phyloP scores from a whole-genome alignment of 2,797 vertebrate species.

The Perodicticus potto region DNA sequence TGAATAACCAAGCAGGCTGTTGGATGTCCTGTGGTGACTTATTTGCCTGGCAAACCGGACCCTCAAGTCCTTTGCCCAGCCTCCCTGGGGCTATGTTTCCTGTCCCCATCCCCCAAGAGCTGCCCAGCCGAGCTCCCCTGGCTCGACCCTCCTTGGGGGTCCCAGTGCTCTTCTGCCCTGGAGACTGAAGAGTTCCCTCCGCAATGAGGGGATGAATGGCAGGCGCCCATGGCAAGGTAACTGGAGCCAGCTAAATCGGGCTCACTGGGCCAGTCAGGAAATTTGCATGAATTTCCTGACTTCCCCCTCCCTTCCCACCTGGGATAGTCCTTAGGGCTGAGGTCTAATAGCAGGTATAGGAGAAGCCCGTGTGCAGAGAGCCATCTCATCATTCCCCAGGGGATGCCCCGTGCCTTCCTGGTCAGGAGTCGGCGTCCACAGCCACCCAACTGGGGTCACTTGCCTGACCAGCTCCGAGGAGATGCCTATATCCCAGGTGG shows the following conservation, averaged over 20 bases:
- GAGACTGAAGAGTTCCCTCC: background rate
- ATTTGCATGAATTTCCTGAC: conserved; percentile 81
- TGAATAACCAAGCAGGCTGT: conserved; percentile 76
- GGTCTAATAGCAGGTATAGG: background rate
- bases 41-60: conserved; percentile 82
- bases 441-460: conserved; percentile 80
- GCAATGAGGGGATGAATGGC: background rate
- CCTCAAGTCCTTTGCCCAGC: background rate
- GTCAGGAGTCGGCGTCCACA: conserved; percentile 80
- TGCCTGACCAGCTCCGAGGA: conserved; percentile 84
- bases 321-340: background rate
- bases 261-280: conserved; percentile 8
- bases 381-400: background rate
- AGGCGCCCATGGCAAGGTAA: background rate
- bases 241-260: background rate
- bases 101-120: background rate
- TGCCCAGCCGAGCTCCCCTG: background rate
- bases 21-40: conserved; percentile 41
- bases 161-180: background rate
- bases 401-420: conserved; percentile 86
- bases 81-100: background rate
- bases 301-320: background rate
- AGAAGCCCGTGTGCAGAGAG: background rate
- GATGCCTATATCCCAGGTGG: conserved; percentile 86
- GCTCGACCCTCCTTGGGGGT: background rate